These are phyloP conservation scores for Oryctolagus cuniculus DNA, from an alignment of 2,113 vertebrate genomes.

Conservation along the genomic window DNA sequence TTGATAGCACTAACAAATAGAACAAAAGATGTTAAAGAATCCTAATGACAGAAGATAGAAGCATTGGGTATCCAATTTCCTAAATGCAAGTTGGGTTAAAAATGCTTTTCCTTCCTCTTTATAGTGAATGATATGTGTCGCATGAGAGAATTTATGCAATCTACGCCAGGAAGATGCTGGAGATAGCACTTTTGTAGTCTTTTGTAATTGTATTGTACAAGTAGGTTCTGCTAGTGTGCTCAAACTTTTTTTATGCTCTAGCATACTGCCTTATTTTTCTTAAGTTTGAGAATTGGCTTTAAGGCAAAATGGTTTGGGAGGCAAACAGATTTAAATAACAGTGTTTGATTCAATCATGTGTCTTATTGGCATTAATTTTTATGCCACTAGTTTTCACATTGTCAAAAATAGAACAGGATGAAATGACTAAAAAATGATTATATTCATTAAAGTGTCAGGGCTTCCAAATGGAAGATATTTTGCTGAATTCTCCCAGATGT, in stretches of 20 bases:
- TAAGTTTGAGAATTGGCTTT: slow-evolving; percentile 73
- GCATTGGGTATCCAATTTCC: slow-evolving; percentile 64
- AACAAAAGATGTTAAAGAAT: slow-evolving; percentile 45
- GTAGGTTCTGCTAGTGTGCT: slow-evolving; percentile 58
- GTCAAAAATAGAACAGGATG: slow-evolving; percentile 64
- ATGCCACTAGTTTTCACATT: slow-evolving; percentile 68
- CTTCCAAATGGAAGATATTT: slow-evolving; percentile 58
- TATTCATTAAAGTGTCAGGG: slow-evolving; percentile 57
- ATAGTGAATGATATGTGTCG: slow-evolving; percentile 70
- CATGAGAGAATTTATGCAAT: slow-evolving; percentile 68
- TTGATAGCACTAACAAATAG: not conserved
- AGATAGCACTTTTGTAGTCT: slow-evolving; percentile 73
- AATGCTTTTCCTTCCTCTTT: slow-evolving; percentile 77
- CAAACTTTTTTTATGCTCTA: slow-evolving; percentile 71
- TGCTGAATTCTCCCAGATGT: slow-evolving; percentile 73
- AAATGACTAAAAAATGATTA: slow-evolving; percentile 64
- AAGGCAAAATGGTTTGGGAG: slow-evolving; percentile 57
- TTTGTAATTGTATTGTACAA: slow-evolving; percentile 73
- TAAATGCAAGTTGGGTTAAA: slow-evolving; percentile 65
- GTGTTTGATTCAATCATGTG: slow-evolving; percentile 62
- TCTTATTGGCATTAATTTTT: slow-evolving; percentile 69
- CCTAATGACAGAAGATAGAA: slow-evolving; percentile 27
- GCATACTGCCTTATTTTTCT: slow-evolving; percentile 65
- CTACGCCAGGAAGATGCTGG: slow-evolving; percentile 65
- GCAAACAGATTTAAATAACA: slow-evolving; percentile 68